Conservation (phyloP, 2,113 vertebrate genomes). For the Paradoxurus hermaphroditus region DNA sequence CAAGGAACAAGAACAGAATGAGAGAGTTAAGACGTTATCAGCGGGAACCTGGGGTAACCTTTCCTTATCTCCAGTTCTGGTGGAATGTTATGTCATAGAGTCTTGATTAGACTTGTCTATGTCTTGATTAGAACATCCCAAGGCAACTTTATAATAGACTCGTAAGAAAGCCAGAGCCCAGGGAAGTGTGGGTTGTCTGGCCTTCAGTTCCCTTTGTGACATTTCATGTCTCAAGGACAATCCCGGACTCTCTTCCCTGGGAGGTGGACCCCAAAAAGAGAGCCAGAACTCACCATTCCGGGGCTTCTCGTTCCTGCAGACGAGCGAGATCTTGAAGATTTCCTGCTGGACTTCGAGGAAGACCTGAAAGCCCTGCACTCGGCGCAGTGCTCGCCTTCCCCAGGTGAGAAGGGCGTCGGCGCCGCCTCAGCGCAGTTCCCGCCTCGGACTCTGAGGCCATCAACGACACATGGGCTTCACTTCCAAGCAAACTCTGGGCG, state of each 20-base stretch:
- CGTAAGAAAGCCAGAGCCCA: background rate
- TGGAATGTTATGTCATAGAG: background rate
- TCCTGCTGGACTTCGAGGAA: constrained; percentile 92
- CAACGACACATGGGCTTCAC: background rate
- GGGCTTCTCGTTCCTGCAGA: constrained; percentile 78
- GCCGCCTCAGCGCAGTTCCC: background rate
- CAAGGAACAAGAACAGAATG: background rate
- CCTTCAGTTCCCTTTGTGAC: background rate
- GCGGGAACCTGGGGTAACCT: background rate
- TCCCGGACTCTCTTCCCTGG: background rate
- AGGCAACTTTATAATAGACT: background rate
- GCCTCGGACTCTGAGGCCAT: background rate
- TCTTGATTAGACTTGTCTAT: no score
- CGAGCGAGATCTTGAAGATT: constrained; percentile 92
- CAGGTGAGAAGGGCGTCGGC: constrained; percentile 84
- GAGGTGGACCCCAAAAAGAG: background rate
- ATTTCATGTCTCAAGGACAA: background rate
- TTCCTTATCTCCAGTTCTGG: background rate
- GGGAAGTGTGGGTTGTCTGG: background rate
- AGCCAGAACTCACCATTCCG: constrained; percentile 37
- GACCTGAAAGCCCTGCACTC: constrained; percentile 90
- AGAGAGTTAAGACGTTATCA: background rate
- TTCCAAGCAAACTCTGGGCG: background rate
- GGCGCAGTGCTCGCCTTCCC: constrained; percentile 91
- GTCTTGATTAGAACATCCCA: background rate